A percentile compares a stretch with the other conserved stretches of the same genome.
Evolutionary conservation across 2,888 invertebrate species (phyloP).

Genomic region (Plusia festucae): DNA sequence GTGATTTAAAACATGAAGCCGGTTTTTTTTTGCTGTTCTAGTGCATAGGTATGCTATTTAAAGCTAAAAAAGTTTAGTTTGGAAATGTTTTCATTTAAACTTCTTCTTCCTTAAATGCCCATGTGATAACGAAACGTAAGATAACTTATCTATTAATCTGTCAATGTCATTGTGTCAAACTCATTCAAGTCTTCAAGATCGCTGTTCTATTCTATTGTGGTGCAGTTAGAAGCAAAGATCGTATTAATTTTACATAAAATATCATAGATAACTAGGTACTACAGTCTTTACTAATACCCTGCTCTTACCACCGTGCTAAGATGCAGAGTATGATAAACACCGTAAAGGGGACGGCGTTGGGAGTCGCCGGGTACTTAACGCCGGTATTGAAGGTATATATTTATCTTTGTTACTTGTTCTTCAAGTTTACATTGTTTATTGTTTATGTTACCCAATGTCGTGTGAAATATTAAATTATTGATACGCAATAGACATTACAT

Average conservation of each 20-base stretch:
- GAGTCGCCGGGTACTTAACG: constrained; percentile 98
- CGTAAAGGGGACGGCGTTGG: constrained; percentile 98
- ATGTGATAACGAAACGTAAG: background rate
- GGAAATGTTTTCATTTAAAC: too few relatives aligned
- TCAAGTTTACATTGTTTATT: constrained; percentile 39
- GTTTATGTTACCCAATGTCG: constrained; percentile 10
- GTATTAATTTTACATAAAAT: constrained; percentile 28
- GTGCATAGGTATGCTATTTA: too few relatives aligned
- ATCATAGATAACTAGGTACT: constrained; percentile 4
- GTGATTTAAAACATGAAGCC: too few relatives aligned
- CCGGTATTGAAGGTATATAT: constrained; percentile 96
- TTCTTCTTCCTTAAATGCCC: background rate
- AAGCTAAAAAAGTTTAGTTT: too few relatives aligned
- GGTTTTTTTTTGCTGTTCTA: too few relatives aligned
- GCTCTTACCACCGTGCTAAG: constrained; percentile 50
- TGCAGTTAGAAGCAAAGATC: constrained; percentile 11
- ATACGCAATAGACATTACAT: background rate
- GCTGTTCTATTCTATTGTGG: background rate
- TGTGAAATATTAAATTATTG: background rate
- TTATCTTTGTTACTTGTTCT: constrained; percentile 20
- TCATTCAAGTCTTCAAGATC: background rate
- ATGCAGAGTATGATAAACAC: constrained; percentile 99
- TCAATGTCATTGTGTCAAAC: constrained; percentile 6
- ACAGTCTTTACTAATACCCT: constrained; percentile 13
- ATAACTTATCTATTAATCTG: background rate